phyloP scores from a whole-genome alignment of 2,797 vertebrate species.

The Phrynocephalus forsythii region DNA sequence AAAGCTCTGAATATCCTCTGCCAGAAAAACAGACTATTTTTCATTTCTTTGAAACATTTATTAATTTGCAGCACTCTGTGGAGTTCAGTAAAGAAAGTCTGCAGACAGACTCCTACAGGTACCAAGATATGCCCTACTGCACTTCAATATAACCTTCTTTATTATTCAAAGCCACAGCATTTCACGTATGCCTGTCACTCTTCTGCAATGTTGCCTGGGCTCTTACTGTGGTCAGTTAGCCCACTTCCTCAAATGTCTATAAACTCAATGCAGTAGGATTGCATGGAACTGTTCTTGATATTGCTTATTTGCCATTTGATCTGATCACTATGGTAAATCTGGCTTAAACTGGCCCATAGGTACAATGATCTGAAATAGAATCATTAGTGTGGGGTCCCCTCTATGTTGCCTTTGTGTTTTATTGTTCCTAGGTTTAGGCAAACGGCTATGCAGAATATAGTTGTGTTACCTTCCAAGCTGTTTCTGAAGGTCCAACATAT shows the following conservation, averaged over 20 bases:
- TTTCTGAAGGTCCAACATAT: constrained; percentile 98
- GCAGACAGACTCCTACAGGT: background rate
- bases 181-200: background rate
- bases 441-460: background rate
- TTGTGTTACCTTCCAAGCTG: constrained; percentile 93
- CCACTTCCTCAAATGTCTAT: background rate
- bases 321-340: background rate
- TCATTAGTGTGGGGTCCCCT: background rate
- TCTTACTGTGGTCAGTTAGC: background rate
- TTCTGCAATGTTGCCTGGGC: background rate
- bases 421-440: background rate
- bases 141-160: background rate
- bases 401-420: background rate
- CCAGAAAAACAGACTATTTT: background rate
- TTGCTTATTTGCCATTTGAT: background rate
- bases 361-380: background rate
- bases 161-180: background rate
- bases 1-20: constrained; percentile 5
- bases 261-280: background rate
- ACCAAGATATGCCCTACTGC: background rate
- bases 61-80: background rate
- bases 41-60: constrained; percentile 1
- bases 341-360: background rate
- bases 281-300: background rate
- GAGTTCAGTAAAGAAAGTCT: background rate